phyloP scores from a whole-genome alignment of 2,888 invertebrate genomes.

The Caenorhabditis auriculariae region DNA sequence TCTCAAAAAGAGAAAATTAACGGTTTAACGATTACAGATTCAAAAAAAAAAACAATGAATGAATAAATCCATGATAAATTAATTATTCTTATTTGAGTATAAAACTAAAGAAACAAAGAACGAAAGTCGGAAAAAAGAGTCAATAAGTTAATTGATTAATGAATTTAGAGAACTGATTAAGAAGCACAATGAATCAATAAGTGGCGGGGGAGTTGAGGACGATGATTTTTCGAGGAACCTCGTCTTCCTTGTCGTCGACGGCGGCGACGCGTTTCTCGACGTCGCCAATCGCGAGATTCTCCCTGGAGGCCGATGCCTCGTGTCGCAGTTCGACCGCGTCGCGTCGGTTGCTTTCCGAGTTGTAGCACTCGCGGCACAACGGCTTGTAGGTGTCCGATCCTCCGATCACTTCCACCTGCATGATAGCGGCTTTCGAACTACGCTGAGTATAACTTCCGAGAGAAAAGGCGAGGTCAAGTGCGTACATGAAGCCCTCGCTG shows the following conservation, averaged over 20 bases:
- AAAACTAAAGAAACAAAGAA: not conserved
- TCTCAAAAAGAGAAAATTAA: not conserved
- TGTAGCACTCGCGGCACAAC: constrained; percentile 37
- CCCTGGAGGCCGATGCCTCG: no score
- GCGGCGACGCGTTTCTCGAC: no score
- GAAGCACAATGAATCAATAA: constrained; percentile 1
- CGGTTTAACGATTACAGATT: not conserved
- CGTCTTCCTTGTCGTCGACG: not conserved
- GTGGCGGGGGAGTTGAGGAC: not conserved
- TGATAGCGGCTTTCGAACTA: no score
- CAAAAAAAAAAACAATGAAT: not conserved
- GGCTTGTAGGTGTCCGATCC: constrained; percentile 45
- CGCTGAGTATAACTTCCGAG: no score
- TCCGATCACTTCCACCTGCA: constrained; percentile 45
- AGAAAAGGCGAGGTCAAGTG: no score
- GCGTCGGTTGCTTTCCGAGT: not conserved
- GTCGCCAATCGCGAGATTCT: no score
- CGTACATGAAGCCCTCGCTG: no score
- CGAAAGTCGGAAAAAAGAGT: not conserved
- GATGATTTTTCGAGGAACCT: not conserved
- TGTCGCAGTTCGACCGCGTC: not conserved
- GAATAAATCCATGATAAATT: not conserved
- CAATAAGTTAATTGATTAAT: not conserved
- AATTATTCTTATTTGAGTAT: no score
- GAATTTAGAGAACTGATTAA: not conserved